Percentiles rank a stretch among this genome's conserved stretches.
phyloP scores from a whole-genome alignment of 2,113 vertebrate species.

The Rhipidura dahli region DNA sequence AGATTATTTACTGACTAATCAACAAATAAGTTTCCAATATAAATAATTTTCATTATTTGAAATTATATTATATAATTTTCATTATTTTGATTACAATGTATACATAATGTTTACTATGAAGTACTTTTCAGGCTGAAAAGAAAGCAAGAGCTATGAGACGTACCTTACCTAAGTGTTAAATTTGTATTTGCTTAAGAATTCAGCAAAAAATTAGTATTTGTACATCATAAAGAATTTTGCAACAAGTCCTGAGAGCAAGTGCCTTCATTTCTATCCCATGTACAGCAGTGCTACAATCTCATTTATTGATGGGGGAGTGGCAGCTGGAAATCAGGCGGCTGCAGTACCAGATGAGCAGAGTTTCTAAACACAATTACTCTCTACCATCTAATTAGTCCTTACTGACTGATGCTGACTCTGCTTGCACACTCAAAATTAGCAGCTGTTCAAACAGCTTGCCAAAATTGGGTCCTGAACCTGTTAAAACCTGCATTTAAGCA shows the following conservation, averaged over 20 bases:
- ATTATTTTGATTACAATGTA: background rate
- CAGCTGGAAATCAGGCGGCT: background rate
- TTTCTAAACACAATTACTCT: background rate
- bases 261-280: background rate
- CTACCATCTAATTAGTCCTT: background rate
- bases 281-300: background rate
- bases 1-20: background rate
- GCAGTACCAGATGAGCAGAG: background rate
- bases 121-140: background rate
- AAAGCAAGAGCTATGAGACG: background rate
- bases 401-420: background rate
- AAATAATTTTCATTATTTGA: background rate
- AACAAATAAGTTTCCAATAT: background rate
- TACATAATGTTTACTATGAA: background rate
- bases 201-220: background rate
- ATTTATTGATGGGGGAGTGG: background rate
- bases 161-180: background rate
- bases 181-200: background rate
- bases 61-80: too few relatives aligned
- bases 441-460: background rate
- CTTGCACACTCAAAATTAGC: background rate
- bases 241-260: background rate
- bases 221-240: background rate
- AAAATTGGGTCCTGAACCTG: background rate
- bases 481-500: background rate